Conservation (phyloP, 2,888 invertebrate genomes). For the Barypeithes pellucidus region DNA sequence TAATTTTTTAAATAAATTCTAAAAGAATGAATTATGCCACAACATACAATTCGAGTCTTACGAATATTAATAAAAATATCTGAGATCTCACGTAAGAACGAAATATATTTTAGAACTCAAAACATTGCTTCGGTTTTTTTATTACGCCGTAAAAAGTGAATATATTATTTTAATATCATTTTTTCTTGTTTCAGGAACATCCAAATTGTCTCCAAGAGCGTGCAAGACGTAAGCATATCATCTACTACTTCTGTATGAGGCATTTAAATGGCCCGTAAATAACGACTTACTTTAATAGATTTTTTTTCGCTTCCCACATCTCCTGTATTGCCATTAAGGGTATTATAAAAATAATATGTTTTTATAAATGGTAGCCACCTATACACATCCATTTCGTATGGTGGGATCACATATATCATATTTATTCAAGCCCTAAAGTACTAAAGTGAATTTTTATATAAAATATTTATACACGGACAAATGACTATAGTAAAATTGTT, state of each 20-base stretch:
- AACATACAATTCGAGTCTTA: no score
- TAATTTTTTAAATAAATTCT: no score
- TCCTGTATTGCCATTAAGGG: not conserved
- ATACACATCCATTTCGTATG: no score
- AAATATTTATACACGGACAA: no score
- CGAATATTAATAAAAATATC: not conserved
- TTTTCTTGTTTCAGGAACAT: slow-evolving; percentile 6
- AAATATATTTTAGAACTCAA: not conserved
- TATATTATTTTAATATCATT: slow-evolving; percentile 13
- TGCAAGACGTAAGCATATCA: slow-evolving; percentile 10
- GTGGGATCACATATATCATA: no score
- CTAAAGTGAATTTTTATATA: no score
- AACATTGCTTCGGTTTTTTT: not conserved
- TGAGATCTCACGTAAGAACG: not conserved
- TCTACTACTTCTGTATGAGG: not conserved
- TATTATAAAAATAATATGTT: no score
- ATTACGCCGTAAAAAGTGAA: slow-evolving; percentile 10
- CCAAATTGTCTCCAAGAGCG: slow-evolving; percentile 1
- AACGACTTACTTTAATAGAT: not conserved
- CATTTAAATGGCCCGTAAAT: slow-evolving; percentile 6
- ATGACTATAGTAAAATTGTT: no score
- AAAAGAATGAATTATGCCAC: no score
- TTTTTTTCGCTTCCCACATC: not conserved
- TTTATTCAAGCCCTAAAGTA: no score
- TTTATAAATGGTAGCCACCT: no score